Conservation (phyloP, 2,113 vertebrate genomes). For the Rhea americana region DNA sequence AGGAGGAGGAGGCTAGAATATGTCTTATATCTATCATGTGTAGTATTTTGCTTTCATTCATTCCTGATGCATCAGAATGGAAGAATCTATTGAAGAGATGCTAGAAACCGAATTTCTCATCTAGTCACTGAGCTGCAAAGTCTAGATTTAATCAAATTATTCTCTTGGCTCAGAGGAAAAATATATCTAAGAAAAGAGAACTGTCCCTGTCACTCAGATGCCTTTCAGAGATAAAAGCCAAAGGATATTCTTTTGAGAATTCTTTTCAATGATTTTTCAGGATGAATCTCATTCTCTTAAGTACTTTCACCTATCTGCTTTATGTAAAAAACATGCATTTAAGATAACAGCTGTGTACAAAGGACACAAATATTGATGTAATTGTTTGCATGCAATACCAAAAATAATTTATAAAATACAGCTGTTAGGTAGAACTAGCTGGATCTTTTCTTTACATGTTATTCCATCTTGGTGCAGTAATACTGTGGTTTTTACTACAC, state of each 20-base stretch:
- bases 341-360: neutral
- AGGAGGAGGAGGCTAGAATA: neutral
- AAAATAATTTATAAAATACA: constrained; percentile 6
- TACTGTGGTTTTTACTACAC: neutral
- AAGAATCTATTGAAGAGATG: neutral
- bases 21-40: neutral
- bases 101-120: neutral
- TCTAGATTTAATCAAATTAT: neutral
- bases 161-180: neutral
- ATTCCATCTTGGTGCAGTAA: neutral
- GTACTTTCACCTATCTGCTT: neutral
- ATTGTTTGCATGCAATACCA: neutral
- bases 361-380: neutral
- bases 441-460: neutral
- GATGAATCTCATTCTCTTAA: neutral
- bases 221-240: neutral
- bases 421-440: neutral
- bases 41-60: neutral
- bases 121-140: neutral
- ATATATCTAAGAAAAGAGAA: neutral
- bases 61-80: neutral
- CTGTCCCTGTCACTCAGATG: neutral
- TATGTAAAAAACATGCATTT: neutral
- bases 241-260: neutral
- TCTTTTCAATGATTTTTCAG: neutral